Conservation (phyloP, 2,797 vertebrate genomes). For the Hydrocynus forskahlii region DNA sequence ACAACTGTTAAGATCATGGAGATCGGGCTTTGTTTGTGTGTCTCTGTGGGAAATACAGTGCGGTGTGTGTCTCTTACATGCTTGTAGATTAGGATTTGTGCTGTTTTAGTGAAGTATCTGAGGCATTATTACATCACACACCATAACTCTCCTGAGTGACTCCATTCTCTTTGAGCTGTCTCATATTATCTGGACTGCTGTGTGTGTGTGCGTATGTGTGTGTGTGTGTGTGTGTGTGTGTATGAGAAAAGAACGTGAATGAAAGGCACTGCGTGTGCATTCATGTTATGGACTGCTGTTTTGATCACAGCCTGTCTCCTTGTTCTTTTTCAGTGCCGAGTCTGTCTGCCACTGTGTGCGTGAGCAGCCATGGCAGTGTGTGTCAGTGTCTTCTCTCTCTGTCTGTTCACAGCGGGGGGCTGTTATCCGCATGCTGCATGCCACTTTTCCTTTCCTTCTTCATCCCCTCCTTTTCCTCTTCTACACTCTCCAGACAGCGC, state of each 20-base stretch:
- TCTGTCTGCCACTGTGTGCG: constrained; percentile 43
- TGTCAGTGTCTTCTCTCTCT: constrained; percentile 29
- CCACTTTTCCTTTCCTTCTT: constrained; percentile 29
- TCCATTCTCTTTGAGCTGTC: neutral
- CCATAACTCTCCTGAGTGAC: neutral
- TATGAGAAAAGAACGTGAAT: neutral
- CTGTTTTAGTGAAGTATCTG: neutral
- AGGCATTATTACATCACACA: constrained; percentile 28
- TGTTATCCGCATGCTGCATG: constrained; percentile 24
- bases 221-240: constrained; percentile 8
- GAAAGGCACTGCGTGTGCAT: neutral
- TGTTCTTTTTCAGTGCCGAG: constrained; percentile 31
- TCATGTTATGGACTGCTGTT: constrained; percentile 18
- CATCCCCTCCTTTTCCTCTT: constrained; percentile 29
- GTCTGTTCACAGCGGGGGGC: constrained; percentile 37
- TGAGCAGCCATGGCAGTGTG: constrained; percentile 26
- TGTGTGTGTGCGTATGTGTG: neutral
- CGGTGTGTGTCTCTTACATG: constrained; percentile 8
- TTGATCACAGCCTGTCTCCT: constrained; percentile 19
- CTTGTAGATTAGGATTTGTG: neutral
- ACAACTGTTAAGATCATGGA: constrained; percentile 39
- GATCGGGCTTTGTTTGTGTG: constrained; percentile 17
- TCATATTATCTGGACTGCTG: neutral
- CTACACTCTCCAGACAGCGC: constrained; percentile 9
- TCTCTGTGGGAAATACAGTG: constrained; percentile 10